Evolutionary conservation across 2,797 vertebrate genomes (phyloP).

Genomic region (Acipenser transmontanus): DNA sequence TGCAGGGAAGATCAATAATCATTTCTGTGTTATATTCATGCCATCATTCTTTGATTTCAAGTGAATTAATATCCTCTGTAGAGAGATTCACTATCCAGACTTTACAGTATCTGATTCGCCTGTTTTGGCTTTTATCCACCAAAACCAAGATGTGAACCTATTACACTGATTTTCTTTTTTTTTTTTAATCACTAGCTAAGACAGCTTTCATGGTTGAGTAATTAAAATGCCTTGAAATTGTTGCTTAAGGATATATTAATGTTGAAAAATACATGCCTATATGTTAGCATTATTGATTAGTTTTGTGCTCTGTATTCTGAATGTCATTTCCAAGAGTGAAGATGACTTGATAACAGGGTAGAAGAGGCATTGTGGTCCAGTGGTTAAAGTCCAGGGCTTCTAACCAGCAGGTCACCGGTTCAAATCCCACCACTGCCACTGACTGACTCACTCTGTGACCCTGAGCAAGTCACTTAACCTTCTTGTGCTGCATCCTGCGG

Average conservation of each 20-base stretch:
- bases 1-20: conserved; percentile 26
- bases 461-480: too few relatives aligned
- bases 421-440: too few relatives aligned
- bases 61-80: conserved; percentile 27
- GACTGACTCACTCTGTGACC: too few relatives aligned
- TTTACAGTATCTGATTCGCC: conserved; percentile 27
- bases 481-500: too few relatives aligned
- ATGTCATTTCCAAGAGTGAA: conserved; percentile 14
- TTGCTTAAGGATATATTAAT: conserved; percentile 20
- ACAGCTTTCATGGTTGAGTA: conserved; percentile 13
- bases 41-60: conserved; percentile 25
- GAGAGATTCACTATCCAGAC: conserved; percentile 14
- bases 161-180: conserved; percentile 10
- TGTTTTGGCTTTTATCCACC: conserved; percentile 14
- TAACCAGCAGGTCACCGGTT: too few relatives aligned
- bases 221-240: conserved; percentile 20
- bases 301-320: conserved; percentile 9
- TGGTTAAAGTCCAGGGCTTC: too few relatives aligned
- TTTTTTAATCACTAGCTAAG: conserved; percentile 7
- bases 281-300: conserved; percentile 20
- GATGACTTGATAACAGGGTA: conserved; percentile 15
- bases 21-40: conserved; percentile 23
- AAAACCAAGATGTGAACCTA: conserved; percentile 17
- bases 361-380: neutral
- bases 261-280: conserved; percentile 16